These are phyloP conservation scores for Hippocampus comes DNA, from an alignment of 2,113 vertebrate genomes.

Conservation along the genomic window DNA sequence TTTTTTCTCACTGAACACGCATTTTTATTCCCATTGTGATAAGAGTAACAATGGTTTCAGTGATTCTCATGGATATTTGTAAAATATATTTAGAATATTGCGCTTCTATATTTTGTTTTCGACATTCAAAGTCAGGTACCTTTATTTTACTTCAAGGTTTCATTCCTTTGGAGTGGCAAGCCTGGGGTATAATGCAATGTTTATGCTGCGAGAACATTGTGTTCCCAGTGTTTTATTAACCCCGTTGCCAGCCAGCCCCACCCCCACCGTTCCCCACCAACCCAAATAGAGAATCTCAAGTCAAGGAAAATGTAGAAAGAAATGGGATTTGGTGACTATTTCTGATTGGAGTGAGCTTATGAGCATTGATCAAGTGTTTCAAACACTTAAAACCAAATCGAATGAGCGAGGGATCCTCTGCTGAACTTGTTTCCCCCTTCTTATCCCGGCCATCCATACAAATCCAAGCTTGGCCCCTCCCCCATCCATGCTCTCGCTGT, in stretches of 20 bases:
- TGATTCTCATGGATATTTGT: background rate
- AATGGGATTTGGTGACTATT: background rate
- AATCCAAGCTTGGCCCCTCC: constrained; percentile 51
- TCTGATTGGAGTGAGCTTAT: background rate
- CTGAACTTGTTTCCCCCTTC: constrained; percentile 60
- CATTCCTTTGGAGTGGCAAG: background rate
- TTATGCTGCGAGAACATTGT: constrained; percentile 23
- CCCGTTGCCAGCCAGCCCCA: background rate
- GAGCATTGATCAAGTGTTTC: constrained; percentile 2
- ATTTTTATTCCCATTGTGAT: background rate
- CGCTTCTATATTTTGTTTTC: background rate
- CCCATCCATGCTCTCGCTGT: constrained; percentile 51
- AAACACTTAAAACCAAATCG: constrained; percentile 16
- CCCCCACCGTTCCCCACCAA: background rate
- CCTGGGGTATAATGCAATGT: background rate
- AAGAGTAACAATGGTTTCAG: background rate
- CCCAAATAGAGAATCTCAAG: background rate
- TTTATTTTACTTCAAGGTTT: background rate
- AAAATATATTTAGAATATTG: background rate
- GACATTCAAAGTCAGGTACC: background rate
- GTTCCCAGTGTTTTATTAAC: constrained; percentile 16
- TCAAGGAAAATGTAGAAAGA: background rate
- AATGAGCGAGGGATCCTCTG: constrained; percentile 48
- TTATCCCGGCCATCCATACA: constrained; percentile 55
- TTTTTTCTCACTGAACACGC: background rate